Conservation (phyloP, 2,888 invertebrate species). For the Andrena bucephala region DNA sequence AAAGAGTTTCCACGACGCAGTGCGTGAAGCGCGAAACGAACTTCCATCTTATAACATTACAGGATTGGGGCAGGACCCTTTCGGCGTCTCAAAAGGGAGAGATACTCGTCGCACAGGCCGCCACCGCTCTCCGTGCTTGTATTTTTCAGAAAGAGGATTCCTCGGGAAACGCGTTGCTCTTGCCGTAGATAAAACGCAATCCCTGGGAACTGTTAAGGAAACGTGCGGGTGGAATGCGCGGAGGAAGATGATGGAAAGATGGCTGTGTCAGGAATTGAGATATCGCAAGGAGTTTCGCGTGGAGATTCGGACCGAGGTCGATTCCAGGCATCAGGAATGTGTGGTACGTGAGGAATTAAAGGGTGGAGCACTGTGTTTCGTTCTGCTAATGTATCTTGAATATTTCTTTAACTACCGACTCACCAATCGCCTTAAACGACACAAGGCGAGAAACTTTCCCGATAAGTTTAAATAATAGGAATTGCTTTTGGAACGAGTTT, state of each 20-base stretch:
- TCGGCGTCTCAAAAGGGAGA: constrained; percentile 49
- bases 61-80: constrained; percentile 22
- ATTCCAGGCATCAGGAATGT: not conserved
- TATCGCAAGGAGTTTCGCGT: constrained; percentile 19
- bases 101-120: constrained; percentile 42
- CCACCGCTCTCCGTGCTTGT: constrained; percentile 4
- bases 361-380: too few relatives aligned
- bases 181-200: constrained; percentile 61
- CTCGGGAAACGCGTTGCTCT: constrained; percentile 50
- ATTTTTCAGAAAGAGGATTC: constrained; percentile 59
- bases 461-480: constrained; percentile 32
- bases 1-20: constrained; percentile 3
- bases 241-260: constrained; percentile 15
- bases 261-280: constrained; percentile 19
- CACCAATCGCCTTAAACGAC: too few relatives aligned
- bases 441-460: not conserved
- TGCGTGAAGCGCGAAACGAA: constrained; percentile 41
- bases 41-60: constrained; percentile 55
- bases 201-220: constrained; percentile 48
- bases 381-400: too few relatives aligned
- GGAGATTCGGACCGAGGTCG: constrained; percentile 23
- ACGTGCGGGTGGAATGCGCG: constrained; percentile 13
- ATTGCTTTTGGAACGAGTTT: constrained; percentile 21
- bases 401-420: not conserved
- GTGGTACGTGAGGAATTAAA: not conserved